A percentile compares a stretch with the other conserved stretches of the same genome.
phyloP scores from a whole-genome alignment of 2,113 vertebrate species.

The Odocoileus hemionus region DNA sequence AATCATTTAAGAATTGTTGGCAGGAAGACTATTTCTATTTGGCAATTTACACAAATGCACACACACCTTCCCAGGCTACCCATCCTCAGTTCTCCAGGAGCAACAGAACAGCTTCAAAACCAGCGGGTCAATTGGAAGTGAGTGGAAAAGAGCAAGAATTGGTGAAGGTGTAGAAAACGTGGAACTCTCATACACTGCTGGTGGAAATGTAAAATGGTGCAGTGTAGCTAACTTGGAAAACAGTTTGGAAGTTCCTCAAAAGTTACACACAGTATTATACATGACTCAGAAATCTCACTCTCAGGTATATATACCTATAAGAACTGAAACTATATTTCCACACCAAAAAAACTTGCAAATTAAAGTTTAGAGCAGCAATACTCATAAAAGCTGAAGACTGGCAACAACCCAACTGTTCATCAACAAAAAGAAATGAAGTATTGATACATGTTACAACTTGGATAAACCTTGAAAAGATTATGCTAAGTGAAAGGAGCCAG shows the following conservation, averaged over 20 bases:
- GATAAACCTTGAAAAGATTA: background rate
- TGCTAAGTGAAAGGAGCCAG: background rate
- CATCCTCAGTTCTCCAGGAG: background rate
- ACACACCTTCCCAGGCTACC: background rate
- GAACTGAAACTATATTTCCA: background rate
- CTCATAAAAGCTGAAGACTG: background rate
- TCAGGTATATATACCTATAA: background rate
- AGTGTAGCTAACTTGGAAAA: background rate
- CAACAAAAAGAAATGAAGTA: constrained; percentile 2
- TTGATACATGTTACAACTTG: background rate
- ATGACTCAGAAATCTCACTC: background rate
- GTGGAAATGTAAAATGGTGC: background rate
- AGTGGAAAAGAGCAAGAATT: background rate
- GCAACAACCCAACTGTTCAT: background rate
- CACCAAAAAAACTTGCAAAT: background rate
- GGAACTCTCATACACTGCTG: background rate
- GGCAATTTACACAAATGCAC: background rate
- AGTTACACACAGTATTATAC: background rate
- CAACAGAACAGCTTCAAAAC: background rate
- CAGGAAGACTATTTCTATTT: background rate
- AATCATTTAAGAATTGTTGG: background rate
- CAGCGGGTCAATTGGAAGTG: background rate
- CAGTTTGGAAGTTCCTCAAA: background rate
- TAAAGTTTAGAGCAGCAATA: background rate
- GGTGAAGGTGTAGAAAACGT: background rate